These are phyloP conservation scores for Ormyrus labotus DNA, from an alignment of 2,888 invertebrate species.

Conservation along the genomic window DNA sequence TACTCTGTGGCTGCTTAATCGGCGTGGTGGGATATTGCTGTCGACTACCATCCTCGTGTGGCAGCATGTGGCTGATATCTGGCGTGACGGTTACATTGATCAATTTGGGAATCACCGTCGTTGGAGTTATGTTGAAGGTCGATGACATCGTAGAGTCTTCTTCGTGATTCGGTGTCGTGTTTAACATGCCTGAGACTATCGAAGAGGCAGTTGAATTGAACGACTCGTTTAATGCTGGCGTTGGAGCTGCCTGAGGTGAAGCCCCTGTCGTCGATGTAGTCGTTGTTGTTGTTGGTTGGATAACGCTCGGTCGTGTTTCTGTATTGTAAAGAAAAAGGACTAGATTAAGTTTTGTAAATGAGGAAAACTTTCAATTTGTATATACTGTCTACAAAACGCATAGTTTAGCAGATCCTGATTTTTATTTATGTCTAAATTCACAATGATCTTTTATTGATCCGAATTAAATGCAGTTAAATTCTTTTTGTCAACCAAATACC, in stretches of 20 bases:
- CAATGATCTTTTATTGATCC: too few relatives aligned
- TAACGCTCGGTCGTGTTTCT: conserved; percentile 74
- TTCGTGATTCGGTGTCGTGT: neutral
- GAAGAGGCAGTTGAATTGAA: conserved; percentile 51
- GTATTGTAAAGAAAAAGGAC: too few relatives aligned
- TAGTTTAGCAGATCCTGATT: too few relatives aligned
- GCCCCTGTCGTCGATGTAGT: conserved; percentile 66
- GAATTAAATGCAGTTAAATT: too few relatives aligned
- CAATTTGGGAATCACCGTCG: conserved; percentile 71
- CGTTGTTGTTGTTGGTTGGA: conserved; percentile 77
- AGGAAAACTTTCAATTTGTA: too few relatives aligned
- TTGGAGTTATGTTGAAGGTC: conserved; percentile 71
- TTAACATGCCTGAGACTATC: neutral
- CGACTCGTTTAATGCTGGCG: conserved; percentile 48
- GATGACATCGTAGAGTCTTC: conserved; percentile 54
- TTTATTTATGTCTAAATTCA: too few relatives aligned
- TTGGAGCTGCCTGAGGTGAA: conserved; percentile 16
- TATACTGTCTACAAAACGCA: too few relatives aligned
- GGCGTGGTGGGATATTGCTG: conserved; percentile 39
- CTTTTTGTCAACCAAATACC: too few relatives aligned
- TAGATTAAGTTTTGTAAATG: too few relatives aligned
- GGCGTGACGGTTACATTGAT: conserved; percentile 77
- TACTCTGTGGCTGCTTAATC: conserved; percentile 52
- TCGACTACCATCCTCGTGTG: conserved; percentile 65
- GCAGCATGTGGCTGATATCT: conserved; percentile 75